Evolutionary conservation across 1,140 invertebrate genomes (phyloP).

Genomic region (Listronotus oregonensis): DNA sequence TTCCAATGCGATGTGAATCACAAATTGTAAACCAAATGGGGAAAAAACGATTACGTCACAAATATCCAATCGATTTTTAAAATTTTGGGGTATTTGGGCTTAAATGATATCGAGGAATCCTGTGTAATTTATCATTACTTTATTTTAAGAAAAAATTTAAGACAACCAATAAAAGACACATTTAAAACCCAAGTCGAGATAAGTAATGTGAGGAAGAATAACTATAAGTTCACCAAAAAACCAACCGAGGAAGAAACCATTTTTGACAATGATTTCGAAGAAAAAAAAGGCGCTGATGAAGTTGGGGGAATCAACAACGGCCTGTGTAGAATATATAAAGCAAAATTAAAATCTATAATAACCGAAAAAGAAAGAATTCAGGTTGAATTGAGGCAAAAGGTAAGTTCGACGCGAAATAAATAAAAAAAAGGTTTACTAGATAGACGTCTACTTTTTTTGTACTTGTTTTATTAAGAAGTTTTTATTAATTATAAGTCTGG

Average conservation of each 20-base stretch:
- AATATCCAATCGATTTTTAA: too few species aligned
- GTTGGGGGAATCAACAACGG: constrained; percentile 2
- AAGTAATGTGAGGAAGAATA: constrained; percentile 16
- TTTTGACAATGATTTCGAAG: neutral
- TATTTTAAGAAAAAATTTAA: constrained; percentile 48
- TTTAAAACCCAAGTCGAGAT: constrained; percentile 27
- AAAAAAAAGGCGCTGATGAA: neutral
- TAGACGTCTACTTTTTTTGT: too few species aligned
- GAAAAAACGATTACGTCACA: too few species aligned
- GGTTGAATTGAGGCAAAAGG: constrained; percentile 14
- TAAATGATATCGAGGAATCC: too few species aligned
- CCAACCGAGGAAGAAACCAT: neutral
- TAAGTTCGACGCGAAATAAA: neutral
- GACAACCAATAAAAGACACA: constrained; percentile 36
- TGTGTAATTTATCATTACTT: too few species aligned
- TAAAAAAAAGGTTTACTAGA: neutral
- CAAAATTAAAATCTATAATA: constrained; percentile 54
- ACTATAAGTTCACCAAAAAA: constrained; percentile 13
- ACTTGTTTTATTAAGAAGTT: too few species aligned
- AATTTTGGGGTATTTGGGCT: too few species aligned
- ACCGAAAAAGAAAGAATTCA: constrained; percentile 57
- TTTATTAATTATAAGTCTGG: too few species aligned
- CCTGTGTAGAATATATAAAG: constrained; percentile 35
- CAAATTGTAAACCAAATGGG: too few species aligned
- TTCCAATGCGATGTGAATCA: too few species aligned